Base-by-base conservation (phyloP, 2,888 invertebrate genomes). In the Protophormia terraenovae region DNA sequence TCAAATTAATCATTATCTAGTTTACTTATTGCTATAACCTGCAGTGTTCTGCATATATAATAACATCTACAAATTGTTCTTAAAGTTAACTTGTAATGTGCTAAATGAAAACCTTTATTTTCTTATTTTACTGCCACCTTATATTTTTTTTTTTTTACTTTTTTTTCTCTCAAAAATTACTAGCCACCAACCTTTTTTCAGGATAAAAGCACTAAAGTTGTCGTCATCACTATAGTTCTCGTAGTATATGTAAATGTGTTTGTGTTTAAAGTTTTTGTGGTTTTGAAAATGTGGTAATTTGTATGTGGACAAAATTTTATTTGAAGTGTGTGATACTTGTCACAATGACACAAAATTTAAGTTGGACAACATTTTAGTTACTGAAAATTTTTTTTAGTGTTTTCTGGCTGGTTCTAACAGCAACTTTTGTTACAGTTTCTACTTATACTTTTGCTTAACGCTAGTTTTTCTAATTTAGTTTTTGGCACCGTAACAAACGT, bases 401-500 rank as follows among this genome's bases (percentile, higher is more conserved):
- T 53, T 41, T 55, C 10, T 29, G 55, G 6, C 14, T 29, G 27
- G 16, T 16, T 55, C 45, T 76, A 24, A 24, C 53, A 41, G 55
- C 41, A 71, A 64, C 35, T 62, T 75, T 75, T 10, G 22, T 72
- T 72, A 45, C 38, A 64, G 53, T 38, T 76, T 72, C 47, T 71
- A 19, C 38, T 47, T 24, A 14, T 22, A 38, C 22, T 47, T 19
- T 47, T 19, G 16, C 16, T 19, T n/a, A n/a, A n/a, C 6, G 22
- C 22, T 50, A 35, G 24, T 75, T 78, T 67, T 71, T 75, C 41
- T 69, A 58, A 53, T 55, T 62, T 60, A 14, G 47, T 76, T 84
- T n/a, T 77, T 60, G 80, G 80, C 81, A 73, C 29, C 45, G 45
- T 73, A 81, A 80, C 81, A 53, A 84, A 67, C 77, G 77, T 67